phyloP scores from a whole-genome alignment of 2,888 invertebrate species.

The Eristalis tenax region DNA sequence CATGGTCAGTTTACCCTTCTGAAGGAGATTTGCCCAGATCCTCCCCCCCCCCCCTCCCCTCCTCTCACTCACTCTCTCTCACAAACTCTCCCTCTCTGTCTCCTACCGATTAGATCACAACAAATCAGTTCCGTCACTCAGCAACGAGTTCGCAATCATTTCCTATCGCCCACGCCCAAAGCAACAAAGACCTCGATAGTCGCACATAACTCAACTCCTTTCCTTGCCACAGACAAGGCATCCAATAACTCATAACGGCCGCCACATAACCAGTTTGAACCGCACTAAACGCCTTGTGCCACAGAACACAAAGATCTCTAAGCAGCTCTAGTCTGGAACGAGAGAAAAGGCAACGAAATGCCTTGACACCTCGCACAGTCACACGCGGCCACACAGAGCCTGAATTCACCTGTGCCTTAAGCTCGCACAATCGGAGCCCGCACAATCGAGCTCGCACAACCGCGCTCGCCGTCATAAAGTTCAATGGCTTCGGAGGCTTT shows the following conservation, averaged over 20 bases:
- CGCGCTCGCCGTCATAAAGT: constrained; percentile 29
- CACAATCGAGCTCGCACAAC: neutral
- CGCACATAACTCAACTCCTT: neutral
- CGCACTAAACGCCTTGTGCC: neutral
- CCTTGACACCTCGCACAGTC: constrained; percentile 42
- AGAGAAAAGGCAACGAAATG: constrained; percentile 16
- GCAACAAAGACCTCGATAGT: neutral
- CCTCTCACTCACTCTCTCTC: too few species aligned
- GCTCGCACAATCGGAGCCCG: neutral
- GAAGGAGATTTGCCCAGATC: too few species aligned
- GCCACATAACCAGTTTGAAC: neutral
- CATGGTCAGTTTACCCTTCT: too few species aligned
- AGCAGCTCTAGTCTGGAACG: neutral
- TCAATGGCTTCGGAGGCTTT: constrained; percentile 53
- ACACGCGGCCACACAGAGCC: neutral
- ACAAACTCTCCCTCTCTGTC: too few species aligned
- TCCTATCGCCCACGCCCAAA: neutral
- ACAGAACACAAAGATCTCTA: neutral
- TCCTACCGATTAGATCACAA: too few species aligned
- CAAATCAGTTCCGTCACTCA: neutral
- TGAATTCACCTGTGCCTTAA: constrained; percentile 10
- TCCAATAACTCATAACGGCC: neutral
- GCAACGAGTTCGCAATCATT: neutral
- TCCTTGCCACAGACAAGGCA: neutral
- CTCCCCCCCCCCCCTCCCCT: too few species aligned